These are phyloP conservation scores for Pogonognathellus flavescens DNA, from an alignment of 1,140 invertebrate genomes.

Conservation along the genomic window DNA sequence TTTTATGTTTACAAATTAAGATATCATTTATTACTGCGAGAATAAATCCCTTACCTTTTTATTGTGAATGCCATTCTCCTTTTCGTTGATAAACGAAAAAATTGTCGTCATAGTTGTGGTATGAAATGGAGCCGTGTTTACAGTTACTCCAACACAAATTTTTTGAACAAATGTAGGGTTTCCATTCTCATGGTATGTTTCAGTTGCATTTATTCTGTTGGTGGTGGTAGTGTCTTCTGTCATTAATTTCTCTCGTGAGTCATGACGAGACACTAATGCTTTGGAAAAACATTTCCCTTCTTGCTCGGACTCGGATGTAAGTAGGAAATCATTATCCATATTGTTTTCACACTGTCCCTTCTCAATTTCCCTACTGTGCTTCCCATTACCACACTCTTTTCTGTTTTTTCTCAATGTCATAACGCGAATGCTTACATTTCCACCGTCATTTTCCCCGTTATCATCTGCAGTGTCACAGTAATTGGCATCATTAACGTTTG, in stretches of 20 bases:
- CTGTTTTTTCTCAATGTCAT: constrained; percentile 39
- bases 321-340: constrained; percentile 29
- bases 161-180: constrained; percentile 15
- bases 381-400: not conserved
- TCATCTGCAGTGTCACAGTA: not conserved
- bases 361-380: not conserved
- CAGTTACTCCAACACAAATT: not conserved
- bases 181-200: not conserved
- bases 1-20: too few relatives aligned
- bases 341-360: constrained; percentile 21
- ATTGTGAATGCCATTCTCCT: not conserved
- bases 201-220: not conserved
- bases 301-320: not conserved
- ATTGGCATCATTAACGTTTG: not conserved
- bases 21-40: not conserved
- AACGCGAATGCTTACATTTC: constrained; percentile 9
- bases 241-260: constrained; percentile 20
- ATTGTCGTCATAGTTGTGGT: not conserved
- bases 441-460: not conserved
- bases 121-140: not conserved
- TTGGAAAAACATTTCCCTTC: constrained; percentile 8
- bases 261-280: constrained; percentile 27
- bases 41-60: constrained; percentile 18
- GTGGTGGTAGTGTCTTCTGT: not conserved
- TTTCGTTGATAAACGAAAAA: not conserved